Evolutionary conservation across 2,888 invertebrate genomes (phyloP).

Genomic region (Rotaria socialis): DNA sequence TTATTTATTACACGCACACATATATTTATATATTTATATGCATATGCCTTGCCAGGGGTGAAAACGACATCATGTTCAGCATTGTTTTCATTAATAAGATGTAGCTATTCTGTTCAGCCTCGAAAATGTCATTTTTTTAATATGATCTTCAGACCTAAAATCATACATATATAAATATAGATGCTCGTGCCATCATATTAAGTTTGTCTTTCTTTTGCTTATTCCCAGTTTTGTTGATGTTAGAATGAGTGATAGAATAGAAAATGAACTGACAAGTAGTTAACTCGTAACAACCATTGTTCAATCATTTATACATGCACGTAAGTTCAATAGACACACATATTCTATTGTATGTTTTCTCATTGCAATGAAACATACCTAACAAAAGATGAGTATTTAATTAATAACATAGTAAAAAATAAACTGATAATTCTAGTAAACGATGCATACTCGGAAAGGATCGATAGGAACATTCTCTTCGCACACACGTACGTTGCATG

Average conservation of each 20-base stretch:
- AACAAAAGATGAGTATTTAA: not conserved
- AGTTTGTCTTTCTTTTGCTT: not conserved
- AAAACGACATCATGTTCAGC: not conserved
- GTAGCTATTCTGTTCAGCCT: not conserved
- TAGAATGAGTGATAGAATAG: not conserved
- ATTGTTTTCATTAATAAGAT: not conserved
- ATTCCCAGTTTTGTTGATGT: not conserved
- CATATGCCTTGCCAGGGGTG: not conserved
- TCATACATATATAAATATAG: not conserved
- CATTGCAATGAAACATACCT: not conserved
- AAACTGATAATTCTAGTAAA: not conserved
- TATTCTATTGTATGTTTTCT: not conserved
- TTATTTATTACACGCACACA: not conserved
- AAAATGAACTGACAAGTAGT: not conserved
- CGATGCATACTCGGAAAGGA: not conserved
- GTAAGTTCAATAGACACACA: not conserved
- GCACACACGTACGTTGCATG: not conserved
- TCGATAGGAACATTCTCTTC: not conserved
- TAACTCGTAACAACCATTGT: not conserved
- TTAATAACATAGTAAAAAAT: not conserved
- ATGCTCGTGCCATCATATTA: not conserved
- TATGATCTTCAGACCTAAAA: not conserved
- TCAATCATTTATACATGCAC: not conserved
- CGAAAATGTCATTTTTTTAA: not conserved
- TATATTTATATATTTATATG: not conserved